A percentile compares a stretch with the other conserved stretches of the same genome.
These are phyloP conservation scores for Herminia tarsipennalis DNA, from an alignment of 2,888 invertebrate genomes.

Conservation along the genomic window DNA sequence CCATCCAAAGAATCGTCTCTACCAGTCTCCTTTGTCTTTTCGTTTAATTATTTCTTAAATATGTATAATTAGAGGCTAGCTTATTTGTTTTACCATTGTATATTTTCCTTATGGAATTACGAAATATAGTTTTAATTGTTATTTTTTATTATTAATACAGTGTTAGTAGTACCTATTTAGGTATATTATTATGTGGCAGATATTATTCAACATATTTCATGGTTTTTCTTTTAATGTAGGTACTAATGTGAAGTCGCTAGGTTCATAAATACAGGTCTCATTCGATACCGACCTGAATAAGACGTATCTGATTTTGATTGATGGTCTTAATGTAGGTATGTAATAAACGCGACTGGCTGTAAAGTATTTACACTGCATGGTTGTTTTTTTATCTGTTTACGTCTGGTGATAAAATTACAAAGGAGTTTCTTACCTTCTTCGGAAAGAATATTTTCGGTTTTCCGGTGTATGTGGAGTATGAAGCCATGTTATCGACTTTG, in stretches of 20 bases:
- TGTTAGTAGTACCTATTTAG: too few relatives aligned
- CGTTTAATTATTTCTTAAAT: too few relatives aligned
- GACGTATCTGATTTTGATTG: neutral
- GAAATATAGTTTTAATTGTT: neutral
- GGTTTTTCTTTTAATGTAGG: too few relatives aligned
- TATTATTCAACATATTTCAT: too few relatives aligned
- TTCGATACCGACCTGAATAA: conserved; percentile 4
- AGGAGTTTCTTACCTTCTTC: conserved; percentile 74
- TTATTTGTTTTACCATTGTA: too few relatives aligned
- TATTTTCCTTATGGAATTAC: conserved; percentile 7
- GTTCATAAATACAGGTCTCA: neutral
- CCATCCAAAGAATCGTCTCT: too few relatives aligned
- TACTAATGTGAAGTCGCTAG: too few relatives aligned
- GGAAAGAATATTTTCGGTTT: conserved; percentile 83
- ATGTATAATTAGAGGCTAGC: too few relatives aligned
- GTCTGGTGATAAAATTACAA: conserved; percentile 25
- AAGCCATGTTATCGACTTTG: conserved; percentile 82
- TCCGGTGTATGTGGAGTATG: conserved; percentile 81
- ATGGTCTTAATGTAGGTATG: neutral
- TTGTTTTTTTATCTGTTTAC: conserved; percentile 37
- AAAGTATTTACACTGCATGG: conserved; percentile 26
- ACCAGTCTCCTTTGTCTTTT: too few relatives aligned
- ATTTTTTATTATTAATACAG: too few relatives aligned
- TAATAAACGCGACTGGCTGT: conserved; percentile 1
- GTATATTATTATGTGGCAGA: too few relatives aligned